phyloP scores from a whole-genome alignment of 2,888 invertebrate species.

The Unio delphinus region DNA sequence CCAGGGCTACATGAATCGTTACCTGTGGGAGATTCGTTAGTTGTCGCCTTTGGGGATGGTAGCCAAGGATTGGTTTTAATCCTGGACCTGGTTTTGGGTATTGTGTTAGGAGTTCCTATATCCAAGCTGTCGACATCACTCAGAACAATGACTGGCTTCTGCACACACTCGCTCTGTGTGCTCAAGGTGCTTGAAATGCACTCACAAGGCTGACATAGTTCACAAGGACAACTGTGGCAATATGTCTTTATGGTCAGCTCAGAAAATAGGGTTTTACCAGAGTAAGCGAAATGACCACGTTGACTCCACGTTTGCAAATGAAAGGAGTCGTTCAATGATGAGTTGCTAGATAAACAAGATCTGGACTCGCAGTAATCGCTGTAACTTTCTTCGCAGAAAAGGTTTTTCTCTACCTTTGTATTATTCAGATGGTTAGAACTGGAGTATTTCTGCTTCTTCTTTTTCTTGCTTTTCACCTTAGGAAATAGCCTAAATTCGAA shows the following conservation, averaged over 20 bases:
- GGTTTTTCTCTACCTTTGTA: slow-evolving; percentile 28
- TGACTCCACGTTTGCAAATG: no score
- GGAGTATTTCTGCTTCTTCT: slow-evolving; percentile 38
- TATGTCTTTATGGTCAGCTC: no score
- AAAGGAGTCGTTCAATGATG: no score
- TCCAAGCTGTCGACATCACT: background rate
- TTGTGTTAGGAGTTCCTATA: slow-evolving; percentile 22
- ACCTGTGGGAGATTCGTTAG: slow-evolving; percentile 34
- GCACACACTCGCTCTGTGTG: no score
- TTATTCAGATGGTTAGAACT: slow-evolving; percentile 24
- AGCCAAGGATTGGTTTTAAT: slow-evolving; percentile 66
- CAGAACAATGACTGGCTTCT: no score
- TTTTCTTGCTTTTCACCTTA: slow-evolving; percentile 51
- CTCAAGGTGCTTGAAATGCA: no score
- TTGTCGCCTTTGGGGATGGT: slow-evolving; percentile 54
- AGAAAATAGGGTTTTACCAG: no score
- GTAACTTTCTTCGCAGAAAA: background rate
- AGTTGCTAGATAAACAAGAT: no score
- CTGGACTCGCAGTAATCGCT: slow-evolving; percentile 3
- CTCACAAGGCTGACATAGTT: no score
- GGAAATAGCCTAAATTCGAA: slow-evolving; percentile 59
- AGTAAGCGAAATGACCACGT: no score
- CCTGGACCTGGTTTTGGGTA: slow-evolving; percentile 48
- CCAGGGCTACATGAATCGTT: background rate
- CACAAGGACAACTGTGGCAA: no score